A percentile compares a stretch with the other conserved stretches of the same genome.
These are phyloP conservation scores for Drosophila willistoni DNA, from an alignment of 1,140 invertebrate genomes.

Conservation along the genomic window DNA sequence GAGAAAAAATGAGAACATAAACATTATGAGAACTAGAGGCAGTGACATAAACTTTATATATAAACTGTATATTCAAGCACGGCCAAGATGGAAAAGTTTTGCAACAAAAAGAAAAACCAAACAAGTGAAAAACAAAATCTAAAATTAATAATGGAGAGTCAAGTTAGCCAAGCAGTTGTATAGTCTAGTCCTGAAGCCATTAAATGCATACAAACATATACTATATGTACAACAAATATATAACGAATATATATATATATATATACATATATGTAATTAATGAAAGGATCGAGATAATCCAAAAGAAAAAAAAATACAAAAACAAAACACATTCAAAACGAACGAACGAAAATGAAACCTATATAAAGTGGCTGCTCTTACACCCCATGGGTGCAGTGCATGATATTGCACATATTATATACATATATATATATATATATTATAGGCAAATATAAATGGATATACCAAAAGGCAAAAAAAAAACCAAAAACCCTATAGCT, in stretches of 20 bases:
- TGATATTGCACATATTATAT: slow-evolving; percentile 55
- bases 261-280: slow-evolving; percentile 17
- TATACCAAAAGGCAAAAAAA: slow-evolving; percentile 28
- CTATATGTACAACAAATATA: slow-evolving; percentile 18
- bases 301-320: too few species aligned
- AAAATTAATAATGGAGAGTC: slow-evolving; percentile 10
- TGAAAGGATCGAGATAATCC: slow-evolving; percentile 22
- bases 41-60: slow-evolving; percentile 65
- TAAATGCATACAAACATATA: slow-evolving; percentile 19
- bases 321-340: background rate
- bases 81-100: slow-evolving; percentile 24
- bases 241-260: slow-evolving; percentile 30
- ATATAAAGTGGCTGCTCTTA: slow-evolving; percentile 67
- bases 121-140: background rate
- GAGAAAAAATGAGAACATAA: slow-evolving; percentile 25
- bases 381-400: slow-evolving; percentile 77
- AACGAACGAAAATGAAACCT: slow-evolving; percentile 25
- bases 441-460: slow-evolving; percentile 37
- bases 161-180: slow-evolving; percentile 32
- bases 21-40: slow-evolving; percentile 59
- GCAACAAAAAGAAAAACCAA: background rate
- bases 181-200: slow-evolving; percentile 45
- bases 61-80: slow-evolving; percentile 55
- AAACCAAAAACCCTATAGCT: slow-evolving; percentile 18
- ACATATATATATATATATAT: slow-evolving; percentile 42